phyloP scores from a whole-genome alignment of 1,140 invertebrate species.

The Phocides pigmalion region DNA sequence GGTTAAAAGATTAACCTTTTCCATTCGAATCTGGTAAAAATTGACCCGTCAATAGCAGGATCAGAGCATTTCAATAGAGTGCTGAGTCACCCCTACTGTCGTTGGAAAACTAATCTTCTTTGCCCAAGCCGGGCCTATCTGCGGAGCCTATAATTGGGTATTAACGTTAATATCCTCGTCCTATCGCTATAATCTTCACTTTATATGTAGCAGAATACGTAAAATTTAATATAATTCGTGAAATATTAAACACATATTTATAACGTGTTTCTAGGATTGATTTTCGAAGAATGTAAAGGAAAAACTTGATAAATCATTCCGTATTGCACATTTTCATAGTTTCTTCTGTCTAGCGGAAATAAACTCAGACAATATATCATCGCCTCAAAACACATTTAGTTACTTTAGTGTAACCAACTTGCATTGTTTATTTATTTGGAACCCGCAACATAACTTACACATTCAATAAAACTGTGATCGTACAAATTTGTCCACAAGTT shows the following conservation, averaged over 20 bases:
- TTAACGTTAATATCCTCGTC: slow-evolving; percentile 58
- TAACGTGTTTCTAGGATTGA: neutral
- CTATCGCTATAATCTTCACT: slow-evolving; percentile 27
- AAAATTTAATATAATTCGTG: neutral
- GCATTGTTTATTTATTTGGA: neutral
- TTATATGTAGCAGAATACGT: slow-evolving; percentile 15
- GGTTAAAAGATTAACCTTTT: slow-evolving; percentile 3
- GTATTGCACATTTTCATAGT: no score
- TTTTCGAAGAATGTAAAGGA: neutral
- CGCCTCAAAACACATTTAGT: no score
- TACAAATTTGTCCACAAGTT: slow-evolving; percentile 27
- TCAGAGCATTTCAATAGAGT: slow-evolving; percentile 37
- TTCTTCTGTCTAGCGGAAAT: no score
- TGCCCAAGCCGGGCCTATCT: slow-evolving; percentile 49
- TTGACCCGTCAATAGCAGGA: slow-evolving; percentile 34
- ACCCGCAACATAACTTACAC: neutral
- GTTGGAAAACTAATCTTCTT: slow-evolving; percentile 61
- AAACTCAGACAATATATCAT: no score
- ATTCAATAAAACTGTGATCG: neutral
- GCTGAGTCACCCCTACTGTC: slow-evolving; percentile 31
- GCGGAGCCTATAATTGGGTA: slow-evolving; percentile 67
- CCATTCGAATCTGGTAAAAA: slow-evolving; percentile 12
- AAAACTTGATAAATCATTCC: no score
- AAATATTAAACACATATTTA: neutral
- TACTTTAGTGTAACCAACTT: neutral